Base-by-base conservation (phyloP, 2,797 vertebrate species). In the Menidia menidia region DNA sequence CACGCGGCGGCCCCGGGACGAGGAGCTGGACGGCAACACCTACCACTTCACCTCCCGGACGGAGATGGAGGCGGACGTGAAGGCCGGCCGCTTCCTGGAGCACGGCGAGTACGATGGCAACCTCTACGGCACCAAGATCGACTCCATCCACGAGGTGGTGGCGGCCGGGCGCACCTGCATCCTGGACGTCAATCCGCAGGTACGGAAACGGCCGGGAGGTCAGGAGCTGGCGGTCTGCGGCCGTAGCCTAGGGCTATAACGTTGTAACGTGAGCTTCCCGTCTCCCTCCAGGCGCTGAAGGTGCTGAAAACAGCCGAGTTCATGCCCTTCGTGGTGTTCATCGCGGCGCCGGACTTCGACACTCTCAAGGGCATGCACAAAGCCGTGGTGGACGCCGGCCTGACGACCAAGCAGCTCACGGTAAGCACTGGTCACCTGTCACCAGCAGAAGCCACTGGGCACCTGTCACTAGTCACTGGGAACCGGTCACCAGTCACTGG, bases 271-370 rank as follows among this genome's bases (percentile, higher is more conserved):
- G 13, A 4, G 4, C 39, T 47, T 15, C 12, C 12, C 74, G 50
- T 75, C 9, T 68, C 32, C 78, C 60, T 77, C 33, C 82, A 99
- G 97, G 97, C 97, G 47, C 92, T 99, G 80, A 99, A 99, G 90
- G 93, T 99, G 3, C 86, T 99, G 89, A 95, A 96, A 87, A 99
- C 97, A 0, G 95, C 97, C 0, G 98, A 99, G 91, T 99, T 99
- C 87, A 99, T 99, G 97, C 97, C 98, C 62, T 99, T 97, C 6
- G 97, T 99, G 43, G 97, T 99, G 31, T 99, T 98, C 69, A 97
- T 99, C 35, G 97, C 96, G 8, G 97, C 97, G 30, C 97, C 98
- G 0, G 97, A 98, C 72, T 87, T 98, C 11, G 97, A 99, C n/a
- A 99, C 95, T 0, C 81, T 99, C 19, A 97, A 97, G 75, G 93